Conservation (phyloP, 2,888 invertebrate species). For the Microctonus hyperodae region DNA sequence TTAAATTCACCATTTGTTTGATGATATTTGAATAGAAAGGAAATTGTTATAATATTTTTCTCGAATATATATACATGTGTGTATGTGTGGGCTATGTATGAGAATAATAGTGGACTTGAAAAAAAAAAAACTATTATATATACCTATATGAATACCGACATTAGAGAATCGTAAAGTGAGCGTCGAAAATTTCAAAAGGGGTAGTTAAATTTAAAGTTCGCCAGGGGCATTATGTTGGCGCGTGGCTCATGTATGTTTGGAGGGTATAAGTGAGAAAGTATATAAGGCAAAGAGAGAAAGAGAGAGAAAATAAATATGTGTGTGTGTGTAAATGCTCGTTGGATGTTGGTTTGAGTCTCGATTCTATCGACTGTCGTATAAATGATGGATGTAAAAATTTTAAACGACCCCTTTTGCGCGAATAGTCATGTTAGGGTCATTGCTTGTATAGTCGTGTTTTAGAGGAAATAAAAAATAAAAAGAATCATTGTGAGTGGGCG, state of each 20-base stretch:
- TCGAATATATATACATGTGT: no score
- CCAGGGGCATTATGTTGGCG: constrained; percentile 37
- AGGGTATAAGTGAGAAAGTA: background rate
- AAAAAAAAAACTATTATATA: background rate
- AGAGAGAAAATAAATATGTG: constrained; percentile 1
- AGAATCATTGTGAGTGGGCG: constrained; percentile 45
- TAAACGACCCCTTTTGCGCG: constrained; percentile 50
- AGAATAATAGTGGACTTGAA: background rate
- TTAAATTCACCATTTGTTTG: background rate
- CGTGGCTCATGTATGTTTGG: constrained; percentile 40
- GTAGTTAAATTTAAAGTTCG: constrained; percentile 59
- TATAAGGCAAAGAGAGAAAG: constrained; percentile 9
- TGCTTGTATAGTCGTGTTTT: constrained; percentile 36
- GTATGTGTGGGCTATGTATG: background rate
- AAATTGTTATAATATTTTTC: background rate
- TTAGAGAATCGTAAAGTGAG: constrained; percentile 44
- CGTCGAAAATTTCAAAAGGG: constrained; percentile 53
- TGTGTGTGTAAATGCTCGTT: constrained; percentile 32
- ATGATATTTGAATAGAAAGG: constrained; percentile 17
- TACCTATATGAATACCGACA: background rate
- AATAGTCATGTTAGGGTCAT: constrained; percentile 15
- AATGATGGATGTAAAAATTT: constrained; percentile 59
- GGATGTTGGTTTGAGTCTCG: constrained; percentile 34
- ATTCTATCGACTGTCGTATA: constrained; percentile 20
- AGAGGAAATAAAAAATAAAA: constrained; percentile 35